Conservation (phyloP, 2,797 vertebrate species). For the Semaprochilodus insignis region DNA sequence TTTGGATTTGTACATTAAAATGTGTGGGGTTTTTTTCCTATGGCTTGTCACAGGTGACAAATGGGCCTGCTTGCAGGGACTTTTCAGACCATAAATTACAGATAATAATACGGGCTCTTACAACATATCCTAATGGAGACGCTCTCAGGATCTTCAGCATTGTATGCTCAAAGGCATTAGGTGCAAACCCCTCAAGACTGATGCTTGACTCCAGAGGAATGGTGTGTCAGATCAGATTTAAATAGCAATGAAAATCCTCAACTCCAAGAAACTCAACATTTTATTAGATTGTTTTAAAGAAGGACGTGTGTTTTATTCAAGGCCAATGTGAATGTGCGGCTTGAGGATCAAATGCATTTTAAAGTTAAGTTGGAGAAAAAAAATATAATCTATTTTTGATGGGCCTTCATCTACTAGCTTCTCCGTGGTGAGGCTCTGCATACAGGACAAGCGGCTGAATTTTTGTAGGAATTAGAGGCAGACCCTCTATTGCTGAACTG, state of each 20-base stretch:
- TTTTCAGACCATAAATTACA: constrained; percentile 29
- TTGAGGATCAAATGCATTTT: constrained; percentile 42
- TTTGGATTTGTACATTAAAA: constrained; percentile 56
- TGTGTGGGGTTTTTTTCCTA: constrained; percentile 56
- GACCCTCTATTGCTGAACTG: constrained; percentile 34
- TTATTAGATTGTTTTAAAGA: not conserved
- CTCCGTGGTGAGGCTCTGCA: constrained; percentile 44
- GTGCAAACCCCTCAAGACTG: constrained; percentile 13
- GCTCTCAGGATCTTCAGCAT: constrained; percentile 51
- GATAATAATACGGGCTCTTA: constrained; percentile 53
- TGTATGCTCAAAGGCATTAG: constrained; percentile 38
- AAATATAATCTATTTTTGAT: constrained; percentile 52
- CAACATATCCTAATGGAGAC: constrained; percentile 60
- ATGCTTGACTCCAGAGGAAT: not conserved
- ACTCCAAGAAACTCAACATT: not conserved
- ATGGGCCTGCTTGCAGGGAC: constrained; percentile 45
- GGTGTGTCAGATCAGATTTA: constrained; percentile 18
- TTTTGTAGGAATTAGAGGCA: constrained; percentile 49
- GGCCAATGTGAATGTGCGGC: constrained; percentile 9
- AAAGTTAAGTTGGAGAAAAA: constrained; percentile 35
- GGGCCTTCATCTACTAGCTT: constrained; percentile 47
- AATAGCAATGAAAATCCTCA: not conserved
- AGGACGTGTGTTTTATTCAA: constrained; percentile 17
- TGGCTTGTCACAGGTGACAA: constrained; percentile 52
- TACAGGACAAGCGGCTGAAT: constrained; percentile 28